Conservation (phyloP, 2,113 vertebrate genomes). For the Sturnus vulgaris region DNA sequence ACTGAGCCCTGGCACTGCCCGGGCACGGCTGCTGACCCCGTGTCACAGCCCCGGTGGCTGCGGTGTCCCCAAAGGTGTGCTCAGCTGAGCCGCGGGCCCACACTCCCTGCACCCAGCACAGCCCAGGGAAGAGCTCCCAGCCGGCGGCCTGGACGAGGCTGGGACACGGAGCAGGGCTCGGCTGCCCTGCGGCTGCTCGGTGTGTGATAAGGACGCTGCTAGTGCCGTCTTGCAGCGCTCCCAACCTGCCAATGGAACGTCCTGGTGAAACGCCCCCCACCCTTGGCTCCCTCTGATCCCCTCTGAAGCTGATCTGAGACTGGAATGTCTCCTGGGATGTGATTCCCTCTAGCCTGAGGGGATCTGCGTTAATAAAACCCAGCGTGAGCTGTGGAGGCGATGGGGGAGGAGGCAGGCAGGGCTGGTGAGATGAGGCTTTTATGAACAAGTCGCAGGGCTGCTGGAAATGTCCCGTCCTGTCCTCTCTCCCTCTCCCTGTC, state of each 20-base stretch:
- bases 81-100: neutral
- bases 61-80: fast-evolving
- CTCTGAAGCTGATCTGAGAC: neutral
- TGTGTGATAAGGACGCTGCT: neutral
- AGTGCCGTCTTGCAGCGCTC: slow-evolving; percentile 4
- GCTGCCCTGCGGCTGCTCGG: neutral
- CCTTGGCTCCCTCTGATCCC: slow-evolving; percentile 34
- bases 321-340: slow-evolving; percentile 58
- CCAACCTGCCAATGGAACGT: neutral
- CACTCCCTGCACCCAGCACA: too few species aligned
- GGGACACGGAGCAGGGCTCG: neutral
- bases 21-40: neutral
- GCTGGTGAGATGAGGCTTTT: neutral
- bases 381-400: neutral
- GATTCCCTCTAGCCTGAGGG: slow-evolving; percentile 52
- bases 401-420: slow-evolving; percentile 26
- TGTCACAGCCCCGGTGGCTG: neutral
- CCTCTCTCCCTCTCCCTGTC: slow-evolving; percentile 24
- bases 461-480: slow-evolving; percentile 43
- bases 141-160: fast-evolving
- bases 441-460: neutral
- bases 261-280: slow-evolving; percentile 21
- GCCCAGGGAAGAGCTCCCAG: neutral
- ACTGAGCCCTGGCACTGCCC: fast-evolving
- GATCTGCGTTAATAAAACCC: slow-evolving; percentile 8